These are phyloP conservation scores for Gila robusta DNA, from an alignment of 2,797 vertebrate species.

Conservation along the genomic window DNA sequence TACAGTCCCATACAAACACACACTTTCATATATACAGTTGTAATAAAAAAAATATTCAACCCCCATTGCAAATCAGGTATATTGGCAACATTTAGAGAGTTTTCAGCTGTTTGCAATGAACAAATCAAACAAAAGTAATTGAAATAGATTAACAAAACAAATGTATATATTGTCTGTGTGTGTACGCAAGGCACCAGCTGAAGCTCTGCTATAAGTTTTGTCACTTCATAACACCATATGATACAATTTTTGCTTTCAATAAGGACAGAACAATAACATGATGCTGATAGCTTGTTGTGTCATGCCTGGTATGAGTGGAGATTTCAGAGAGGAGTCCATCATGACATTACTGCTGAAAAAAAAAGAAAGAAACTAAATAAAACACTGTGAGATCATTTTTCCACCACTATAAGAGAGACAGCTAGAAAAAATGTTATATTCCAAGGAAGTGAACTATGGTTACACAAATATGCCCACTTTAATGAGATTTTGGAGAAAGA, in stretches of 20 bases:
- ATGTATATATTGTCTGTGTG: neutral
- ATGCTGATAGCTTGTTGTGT: neutral
- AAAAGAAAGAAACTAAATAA: neutral
- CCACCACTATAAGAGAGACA: neutral
- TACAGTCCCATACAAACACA: no score
- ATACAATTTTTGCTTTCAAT: neutral
- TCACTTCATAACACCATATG: neutral
- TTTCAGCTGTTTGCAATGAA: no score
- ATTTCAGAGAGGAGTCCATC: neutral
- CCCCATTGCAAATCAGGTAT: no score
- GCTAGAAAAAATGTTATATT: slow-evolving; percentile 25
- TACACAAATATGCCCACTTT: slow-evolving; percentile 44
- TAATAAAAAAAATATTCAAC: no score
- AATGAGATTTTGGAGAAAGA: slow-evolving; percentile 64
- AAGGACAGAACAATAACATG: neutral
- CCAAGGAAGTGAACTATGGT: slow-evolving; percentile 36
- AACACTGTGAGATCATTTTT: neutral
- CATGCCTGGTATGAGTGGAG: neutral
- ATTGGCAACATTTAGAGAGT: no score
- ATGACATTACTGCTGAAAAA: neutral
- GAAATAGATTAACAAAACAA: no score
- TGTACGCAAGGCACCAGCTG: neutral
- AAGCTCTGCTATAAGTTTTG: neutral
- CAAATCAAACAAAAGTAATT: no score
- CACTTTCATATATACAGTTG: no score